Evolutionary conservation across 2,113 vertebrate genomes (phyloP).

Genomic region (Esox niger): DNA sequence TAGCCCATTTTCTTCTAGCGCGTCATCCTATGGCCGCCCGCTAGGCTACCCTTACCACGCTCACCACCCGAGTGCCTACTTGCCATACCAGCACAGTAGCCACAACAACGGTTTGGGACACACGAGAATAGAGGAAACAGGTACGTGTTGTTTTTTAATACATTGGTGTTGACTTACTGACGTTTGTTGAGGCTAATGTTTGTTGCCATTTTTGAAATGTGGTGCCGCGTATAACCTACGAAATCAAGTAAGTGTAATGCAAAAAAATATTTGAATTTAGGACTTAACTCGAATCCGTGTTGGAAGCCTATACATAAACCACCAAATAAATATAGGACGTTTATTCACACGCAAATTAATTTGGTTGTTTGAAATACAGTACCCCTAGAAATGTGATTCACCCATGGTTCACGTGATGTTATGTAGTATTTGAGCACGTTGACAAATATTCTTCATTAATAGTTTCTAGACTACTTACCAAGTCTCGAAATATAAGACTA

Average conservation of each 20-base stretch:
- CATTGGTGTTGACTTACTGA: background rate
- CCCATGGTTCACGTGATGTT: too few species aligned
- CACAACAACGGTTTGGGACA: constrained; percentile 67
- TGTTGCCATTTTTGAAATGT: background rate
- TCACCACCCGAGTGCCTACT: constrained; percentile 75
- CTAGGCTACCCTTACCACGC: constrained; percentile 75
- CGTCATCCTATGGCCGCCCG: constrained; percentile 71
- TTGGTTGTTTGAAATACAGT: too few species aligned
- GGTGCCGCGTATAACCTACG: too few species aligned
- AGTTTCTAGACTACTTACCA: too few species aligned
- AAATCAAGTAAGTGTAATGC: background rate
- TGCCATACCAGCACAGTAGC: constrained; percentile 72
- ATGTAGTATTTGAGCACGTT: too few species aligned
- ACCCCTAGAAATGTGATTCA: too few species aligned
- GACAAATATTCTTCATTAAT: too few species aligned
- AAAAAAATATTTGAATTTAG: background rate
- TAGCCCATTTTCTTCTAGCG: constrained; percentile 61
- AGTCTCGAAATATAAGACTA: too few species aligned
- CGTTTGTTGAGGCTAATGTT: background rate
- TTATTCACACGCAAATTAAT: too few species aligned
- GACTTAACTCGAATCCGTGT: too few species aligned
- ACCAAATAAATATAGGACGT: background rate
- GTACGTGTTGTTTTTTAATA: constrained; percentile 59
- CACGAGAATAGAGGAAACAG: constrained; percentile 68
- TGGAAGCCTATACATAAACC: background rate